Evolutionary conservation across 64 coral and sea anemone species (phyloP).

Genomic region (Dendrophyllia cribrosa): DNA sequence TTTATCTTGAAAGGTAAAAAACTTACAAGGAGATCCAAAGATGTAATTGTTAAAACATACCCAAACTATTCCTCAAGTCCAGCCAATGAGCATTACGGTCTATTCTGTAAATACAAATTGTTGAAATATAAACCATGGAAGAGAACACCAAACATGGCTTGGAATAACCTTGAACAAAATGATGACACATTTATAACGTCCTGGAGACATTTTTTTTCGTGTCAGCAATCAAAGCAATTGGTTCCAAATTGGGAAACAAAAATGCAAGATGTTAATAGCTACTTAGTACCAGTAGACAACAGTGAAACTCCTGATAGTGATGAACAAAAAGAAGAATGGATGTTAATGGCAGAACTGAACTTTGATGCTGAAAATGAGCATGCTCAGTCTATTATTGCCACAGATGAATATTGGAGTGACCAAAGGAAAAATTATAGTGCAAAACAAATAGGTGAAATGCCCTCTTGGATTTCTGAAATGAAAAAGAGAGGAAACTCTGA

Average conservation of each 20-base stretch:
- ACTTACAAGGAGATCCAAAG: slow-evolving; percentile 28
- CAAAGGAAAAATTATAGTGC: slow-evolving; percentile 40
- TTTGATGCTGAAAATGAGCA: slow-evolving; percentile 9
- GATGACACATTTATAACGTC: no score
- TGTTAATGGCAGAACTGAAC: slow-evolving; percentile 45
- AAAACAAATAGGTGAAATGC: slow-evolving; percentile 61
- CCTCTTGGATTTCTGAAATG: slow-evolving; percentile 45
- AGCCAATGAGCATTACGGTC: slow-evolving; percentile 38
- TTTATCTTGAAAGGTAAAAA: no score
- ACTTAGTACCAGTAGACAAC: slow-evolving; percentile 40
- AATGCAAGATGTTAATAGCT: no score
- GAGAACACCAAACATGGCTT: slow-evolving; percentile 40
- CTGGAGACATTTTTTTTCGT: slow-evolving; percentile 15
- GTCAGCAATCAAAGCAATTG: background rate
- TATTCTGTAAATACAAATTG: slow-evolving; percentile 61
- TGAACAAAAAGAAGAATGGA: slow-evolving; percentile 44
- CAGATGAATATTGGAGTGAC: slow-evolving; percentile 45
- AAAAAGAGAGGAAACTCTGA: slow-evolving; percentile 20
- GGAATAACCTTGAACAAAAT: slow-evolving; percentile 36
- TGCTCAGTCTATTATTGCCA: slow-evolving; percentile 10
- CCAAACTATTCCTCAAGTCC: no score
- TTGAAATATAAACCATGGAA: slow-evolving; percentile 66
- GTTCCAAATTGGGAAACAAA: no score
- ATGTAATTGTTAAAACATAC: slow-evolving; percentile 58
- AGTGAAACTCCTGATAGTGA: slow-evolving; percentile 38